phyloP scores from a whole-genome alignment of 2,113 vertebrate species.

The Lichenostomus cassidix region DNA sequence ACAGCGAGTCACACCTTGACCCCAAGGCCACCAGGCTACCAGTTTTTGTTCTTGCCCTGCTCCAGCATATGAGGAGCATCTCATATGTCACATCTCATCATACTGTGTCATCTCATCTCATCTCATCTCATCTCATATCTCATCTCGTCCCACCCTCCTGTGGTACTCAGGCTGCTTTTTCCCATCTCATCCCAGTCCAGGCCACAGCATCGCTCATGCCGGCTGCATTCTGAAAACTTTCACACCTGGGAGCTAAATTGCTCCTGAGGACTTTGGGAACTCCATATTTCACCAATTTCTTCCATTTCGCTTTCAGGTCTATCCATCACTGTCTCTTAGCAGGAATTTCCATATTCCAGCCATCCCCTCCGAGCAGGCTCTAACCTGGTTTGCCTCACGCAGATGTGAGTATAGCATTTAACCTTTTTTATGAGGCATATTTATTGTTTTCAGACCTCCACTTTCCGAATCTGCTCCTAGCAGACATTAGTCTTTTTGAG shows the following conservation, averaged over 20 bases:
- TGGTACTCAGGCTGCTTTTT: neutral
- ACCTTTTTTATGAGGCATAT: conserved; percentile 22
- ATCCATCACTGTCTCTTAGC: conserved; percentile 15
- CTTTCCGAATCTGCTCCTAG: neutral
- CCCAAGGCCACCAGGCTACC: neutral
- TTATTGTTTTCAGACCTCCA: conserved; percentile 7
- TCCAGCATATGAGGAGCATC: neutral
- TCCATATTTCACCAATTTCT: neutral
- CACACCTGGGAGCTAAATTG: neutral
- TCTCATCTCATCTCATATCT: neutral
- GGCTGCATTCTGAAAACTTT: neutral
- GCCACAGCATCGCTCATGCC: fast-evolving
- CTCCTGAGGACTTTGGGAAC: neutral
- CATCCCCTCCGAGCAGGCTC: fast-evolving
- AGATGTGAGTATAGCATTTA: neutral
- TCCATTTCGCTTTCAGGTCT: neutral
- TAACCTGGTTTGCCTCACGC: conserved; percentile 14
- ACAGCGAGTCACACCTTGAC: neutral
- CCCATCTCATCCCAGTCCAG: neutral
- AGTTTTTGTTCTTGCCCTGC: neutral
- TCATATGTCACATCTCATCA: neutral
- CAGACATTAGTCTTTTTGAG: neutral
- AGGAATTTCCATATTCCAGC: conserved; percentile 30
- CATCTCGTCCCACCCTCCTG: neutral
- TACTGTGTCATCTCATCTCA: neutral